Conservation (phyloP, 92 coral and sea anemone genomes). For the Bergia puertoricense region DNA sequence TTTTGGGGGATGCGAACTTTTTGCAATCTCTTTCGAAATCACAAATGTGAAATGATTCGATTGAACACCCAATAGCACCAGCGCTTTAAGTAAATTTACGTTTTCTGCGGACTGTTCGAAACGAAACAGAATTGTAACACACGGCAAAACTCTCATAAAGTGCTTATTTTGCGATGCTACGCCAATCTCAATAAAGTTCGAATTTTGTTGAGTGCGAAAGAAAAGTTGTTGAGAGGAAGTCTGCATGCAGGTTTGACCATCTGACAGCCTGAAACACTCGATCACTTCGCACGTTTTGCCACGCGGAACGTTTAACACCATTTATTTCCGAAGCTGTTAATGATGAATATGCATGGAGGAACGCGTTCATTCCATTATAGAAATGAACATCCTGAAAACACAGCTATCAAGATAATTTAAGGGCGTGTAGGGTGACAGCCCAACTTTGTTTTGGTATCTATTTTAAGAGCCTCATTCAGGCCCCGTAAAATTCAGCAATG, state of each 20-base stretch:
- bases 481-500: neutral
- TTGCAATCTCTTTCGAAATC: neutral
- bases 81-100: neutral
- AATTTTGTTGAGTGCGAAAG: neutral
- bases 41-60: no score
- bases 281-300: neutral
- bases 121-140: neutral
- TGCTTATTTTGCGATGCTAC: neutral
- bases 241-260: neutral
- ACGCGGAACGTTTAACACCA: conserved; percentile 7
- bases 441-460: neutral
- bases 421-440: neutral
- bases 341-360: neutral
- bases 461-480: neutral
- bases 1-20: neutral
- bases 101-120: neutral
- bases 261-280: neutral
- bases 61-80: neutral
- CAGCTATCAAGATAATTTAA: neutral
- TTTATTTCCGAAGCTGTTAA: neutral
- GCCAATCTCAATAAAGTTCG: neutral
- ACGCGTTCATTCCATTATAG: neutral
- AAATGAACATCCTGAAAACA: neutral
- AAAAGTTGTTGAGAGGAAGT: conserved; percentile 5
- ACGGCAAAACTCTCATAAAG: no score